These are phyloP conservation scores for Listrodromus nycthemerus DNA, from an alignment of 2,888 invertebrate species.

Conservation along the genomic window DNA sequence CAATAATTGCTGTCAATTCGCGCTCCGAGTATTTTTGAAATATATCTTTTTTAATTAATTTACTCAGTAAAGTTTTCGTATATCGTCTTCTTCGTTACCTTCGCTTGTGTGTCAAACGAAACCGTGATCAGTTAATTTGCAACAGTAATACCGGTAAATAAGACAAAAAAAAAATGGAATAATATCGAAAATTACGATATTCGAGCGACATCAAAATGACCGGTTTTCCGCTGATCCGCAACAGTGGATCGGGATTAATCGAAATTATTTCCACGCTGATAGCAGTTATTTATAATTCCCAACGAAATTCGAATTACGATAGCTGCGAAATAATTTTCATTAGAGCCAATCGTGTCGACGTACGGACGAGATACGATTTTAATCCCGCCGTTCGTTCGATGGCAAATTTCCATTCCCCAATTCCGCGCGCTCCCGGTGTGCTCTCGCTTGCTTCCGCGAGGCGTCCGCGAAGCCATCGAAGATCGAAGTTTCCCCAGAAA, in stretches of 20 bases:
- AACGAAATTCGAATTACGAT: conserved; percentile 37
- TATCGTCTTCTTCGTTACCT: no score
- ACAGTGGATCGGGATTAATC: not conserved
- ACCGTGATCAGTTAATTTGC: no score
- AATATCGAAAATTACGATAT: not conserved
- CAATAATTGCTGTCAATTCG: not conserved
- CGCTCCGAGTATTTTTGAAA: no score
- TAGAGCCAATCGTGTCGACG: not conserved
- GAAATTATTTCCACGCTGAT: not conserved
- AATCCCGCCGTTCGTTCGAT: conserved; percentile 31
- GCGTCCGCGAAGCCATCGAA: conserved; percentile 69
- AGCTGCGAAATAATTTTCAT: conserved; percentile 59
- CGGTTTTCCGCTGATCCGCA: not conserved
- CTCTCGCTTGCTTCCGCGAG: conserved; percentile 54
- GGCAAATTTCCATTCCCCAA: conserved; percentile 64
- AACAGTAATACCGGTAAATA: not conserved
- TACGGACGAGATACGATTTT: conserved; percentile 34
- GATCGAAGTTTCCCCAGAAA: conserved; percentile 74
- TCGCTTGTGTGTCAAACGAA: no score
- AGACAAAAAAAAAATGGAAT: not conserved
- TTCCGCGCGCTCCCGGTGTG: conserved; percentile 58
- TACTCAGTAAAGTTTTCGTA: no score
- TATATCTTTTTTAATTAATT: no score
- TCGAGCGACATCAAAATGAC: not conserved
- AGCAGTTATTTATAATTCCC: conserved; percentile 1